phyloP scores from a whole-genome alignment of 2,797 vertebrate genomes.

The Dendrocincla fuliginosa region DNA sequence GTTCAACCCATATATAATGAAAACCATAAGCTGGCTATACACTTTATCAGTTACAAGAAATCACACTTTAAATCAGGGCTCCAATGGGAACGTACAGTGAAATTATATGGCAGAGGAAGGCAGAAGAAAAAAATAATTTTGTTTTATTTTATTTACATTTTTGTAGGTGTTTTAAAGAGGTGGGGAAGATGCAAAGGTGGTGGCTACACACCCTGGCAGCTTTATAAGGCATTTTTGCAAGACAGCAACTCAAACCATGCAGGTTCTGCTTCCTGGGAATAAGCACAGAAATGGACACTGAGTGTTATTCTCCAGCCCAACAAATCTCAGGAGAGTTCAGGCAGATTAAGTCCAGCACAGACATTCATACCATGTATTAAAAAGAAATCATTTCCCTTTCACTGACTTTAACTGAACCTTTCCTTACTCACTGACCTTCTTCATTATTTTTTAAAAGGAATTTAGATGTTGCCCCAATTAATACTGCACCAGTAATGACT shows the following conservation, averaged over 20 bases:
- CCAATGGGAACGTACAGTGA: rapidly evolving
- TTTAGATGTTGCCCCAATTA: neutral
- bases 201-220: neutral
- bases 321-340: neutral
- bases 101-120: neutral
- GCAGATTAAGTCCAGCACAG: neutral
- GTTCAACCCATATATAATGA: neutral
- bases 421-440: neutral
- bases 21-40: neutral
- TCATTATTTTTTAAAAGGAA: neutral
- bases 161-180: neutral
- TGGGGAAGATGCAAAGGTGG: neutral
- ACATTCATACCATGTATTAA: neutral
- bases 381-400: rapidly evolving
- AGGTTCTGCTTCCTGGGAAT: neutral
- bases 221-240: neutral
- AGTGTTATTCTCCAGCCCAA: neutral
- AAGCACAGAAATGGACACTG: neutral
- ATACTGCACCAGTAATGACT: neutral
- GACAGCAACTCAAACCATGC: neutral
- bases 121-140: neutral
- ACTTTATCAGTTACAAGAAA: neutral
- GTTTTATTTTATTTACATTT: neutral
- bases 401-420: neutral
- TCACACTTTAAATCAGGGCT: neutral